Percentiles rank a stretch among this genome's conserved stretches.
These are phyloP conservation scores for Drosophila pseudotakahashii DNA, from an alignment of 2,888 invertebrate species.

Conservation along the genomic window DNA sequence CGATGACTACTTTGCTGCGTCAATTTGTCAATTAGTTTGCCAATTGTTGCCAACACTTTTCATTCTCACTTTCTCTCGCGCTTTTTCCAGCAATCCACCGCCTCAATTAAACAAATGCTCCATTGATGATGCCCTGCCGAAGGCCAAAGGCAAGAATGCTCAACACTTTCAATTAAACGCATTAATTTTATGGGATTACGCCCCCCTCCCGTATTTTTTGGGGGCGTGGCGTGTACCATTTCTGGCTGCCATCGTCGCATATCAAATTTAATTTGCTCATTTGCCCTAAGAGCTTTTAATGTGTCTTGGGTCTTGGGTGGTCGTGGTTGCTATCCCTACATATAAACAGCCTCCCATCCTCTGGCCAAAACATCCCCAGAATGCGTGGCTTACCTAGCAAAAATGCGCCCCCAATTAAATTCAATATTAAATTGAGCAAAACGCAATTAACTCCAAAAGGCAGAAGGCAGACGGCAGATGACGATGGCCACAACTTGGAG, in stretches of 20 bases:
- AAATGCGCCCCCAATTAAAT: constrained; percentile 81
- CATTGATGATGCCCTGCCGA: constrained; percentile 15
- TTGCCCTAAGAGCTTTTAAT: constrained; percentile 80
- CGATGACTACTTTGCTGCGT: constrained; percentile 45
- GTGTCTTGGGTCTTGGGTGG: constrained; percentile 70
- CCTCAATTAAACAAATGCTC: constrained; percentile 67
- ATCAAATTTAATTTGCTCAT: constrained; percentile 80
- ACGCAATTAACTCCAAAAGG: constrained; percentile 80
- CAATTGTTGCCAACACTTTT: constrained; percentile 59
- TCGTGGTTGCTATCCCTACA: background rate
- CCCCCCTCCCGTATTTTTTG: background rate
- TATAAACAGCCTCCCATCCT: constrained; percentile 1
- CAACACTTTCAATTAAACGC: constrained; percentile 79
- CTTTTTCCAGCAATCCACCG: constrained; percentile 21
- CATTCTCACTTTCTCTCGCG: constrained; percentile 42
- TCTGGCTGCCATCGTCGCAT: constrained; percentile 54
- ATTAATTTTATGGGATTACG: constrained; percentile 77
- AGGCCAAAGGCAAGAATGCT: constrained; percentile 62
- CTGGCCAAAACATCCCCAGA: background rate
- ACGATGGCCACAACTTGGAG: constrained; percentile 34
- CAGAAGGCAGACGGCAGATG: constrained; percentile 28
- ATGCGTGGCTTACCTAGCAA: constrained; percentile 61
- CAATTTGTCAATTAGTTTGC: constrained; percentile 73
- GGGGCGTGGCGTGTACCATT: constrained; percentile 4
- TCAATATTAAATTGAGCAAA: constrained; percentile 81